phyloP scores from a whole-genome alignment of 2,888 invertebrate genomes.

The Phytoseiulus persimilis region DNA sequence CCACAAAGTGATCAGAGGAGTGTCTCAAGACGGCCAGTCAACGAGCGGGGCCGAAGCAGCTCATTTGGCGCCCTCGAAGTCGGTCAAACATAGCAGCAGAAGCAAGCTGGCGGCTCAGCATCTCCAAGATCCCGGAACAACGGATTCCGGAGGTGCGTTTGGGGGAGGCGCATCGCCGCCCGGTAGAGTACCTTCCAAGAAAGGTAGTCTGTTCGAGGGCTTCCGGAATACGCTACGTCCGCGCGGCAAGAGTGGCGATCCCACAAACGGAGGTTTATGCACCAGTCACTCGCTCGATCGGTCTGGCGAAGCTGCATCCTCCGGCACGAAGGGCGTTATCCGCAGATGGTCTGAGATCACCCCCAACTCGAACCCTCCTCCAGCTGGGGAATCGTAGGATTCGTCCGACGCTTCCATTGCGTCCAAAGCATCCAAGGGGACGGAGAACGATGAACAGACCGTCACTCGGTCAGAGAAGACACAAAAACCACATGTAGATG shows the following conservation, averaged over 20 bases:
- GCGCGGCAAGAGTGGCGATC: conserved; percentile 54
- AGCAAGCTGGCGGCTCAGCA: conserved; percentile 40
- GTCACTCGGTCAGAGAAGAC: neutral
- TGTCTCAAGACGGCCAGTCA: conserved; percentile 18
- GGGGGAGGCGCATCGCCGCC: conserved; percentile 47
- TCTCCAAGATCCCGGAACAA: conserved; percentile 41
- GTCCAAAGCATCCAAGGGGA: neutral
- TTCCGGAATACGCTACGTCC: conserved; percentile 58
- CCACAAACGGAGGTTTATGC: conserved; percentile 39
- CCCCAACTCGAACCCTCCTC: conserved; percentile 14
- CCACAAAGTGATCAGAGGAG: conserved; percentile 43
- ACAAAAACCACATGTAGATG: neutral
- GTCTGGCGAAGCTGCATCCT: conserved; percentile 11
- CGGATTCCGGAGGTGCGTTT: conserved; percentile 39
- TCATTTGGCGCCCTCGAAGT: conserved; percentile 31
- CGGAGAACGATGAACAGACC: neutral
- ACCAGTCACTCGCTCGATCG: conserved; percentile 25
- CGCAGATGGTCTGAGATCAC: conserved; percentile 36
- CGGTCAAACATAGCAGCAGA: conserved; percentile 37
- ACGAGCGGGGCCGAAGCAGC: conserved; percentile 9
- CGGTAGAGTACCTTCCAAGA: conserved; percentile 54
- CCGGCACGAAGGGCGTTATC: conserved; percentile 35
- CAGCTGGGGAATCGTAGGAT: neutral
- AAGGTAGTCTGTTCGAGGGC: conserved; percentile 57
- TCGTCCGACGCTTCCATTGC: neutral